These are phyloP conservation scores for Pyxicephalus adspersus DNA, from an alignment of 2,113 vertebrate genomes.

Conservation along the genomic window DNA sequence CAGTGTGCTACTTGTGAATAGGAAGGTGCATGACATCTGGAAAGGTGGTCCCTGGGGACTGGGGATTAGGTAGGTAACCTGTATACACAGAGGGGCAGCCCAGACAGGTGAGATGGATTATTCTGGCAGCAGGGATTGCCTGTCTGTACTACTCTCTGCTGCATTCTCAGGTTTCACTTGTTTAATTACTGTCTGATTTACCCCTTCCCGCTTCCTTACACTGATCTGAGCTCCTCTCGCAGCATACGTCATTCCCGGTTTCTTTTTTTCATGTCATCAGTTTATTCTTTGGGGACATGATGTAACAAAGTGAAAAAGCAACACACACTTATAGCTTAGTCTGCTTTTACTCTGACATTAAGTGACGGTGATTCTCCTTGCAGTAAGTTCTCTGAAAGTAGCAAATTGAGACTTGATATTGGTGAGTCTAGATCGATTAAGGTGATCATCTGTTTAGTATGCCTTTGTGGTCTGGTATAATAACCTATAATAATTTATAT, in stretches of 20 bases:
- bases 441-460: neutral
- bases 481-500: no score
- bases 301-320: slow-evolving; percentile 76
- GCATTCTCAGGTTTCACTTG: slow-evolving; percentile 6
- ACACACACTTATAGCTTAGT: slow-evolving; percentile 52
- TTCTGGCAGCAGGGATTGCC: neutral
- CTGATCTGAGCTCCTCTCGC: neutral
- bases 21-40: slow-evolving; percentile 22
- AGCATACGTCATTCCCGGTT: neutral
- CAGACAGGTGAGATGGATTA: slow-evolving; percentile 36
- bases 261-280: slow-evolving; percentile 28
- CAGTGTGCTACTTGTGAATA: neutral
- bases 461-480: neutral
- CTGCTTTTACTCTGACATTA: slow-evolving; percentile 43
- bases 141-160: neutral
- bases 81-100: slow-evolving; percentile 16
- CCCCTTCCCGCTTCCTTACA: neutral
- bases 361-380: neutral
- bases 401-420: slow-evolving; percentile 48
- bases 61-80: slow-evolving; percentile 23
- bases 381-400: neutral
- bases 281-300: slow-evolving; percentile 67
- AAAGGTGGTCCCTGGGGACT: neutral
- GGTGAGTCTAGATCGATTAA: slow-evolving; percentile 30
- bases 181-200: neutral